Evolutionary conservation across 2,797 vertebrate species (phyloP), one percentile per base, ranked within the genome.

Genomic region (Acridotheres tristis): DNA sequence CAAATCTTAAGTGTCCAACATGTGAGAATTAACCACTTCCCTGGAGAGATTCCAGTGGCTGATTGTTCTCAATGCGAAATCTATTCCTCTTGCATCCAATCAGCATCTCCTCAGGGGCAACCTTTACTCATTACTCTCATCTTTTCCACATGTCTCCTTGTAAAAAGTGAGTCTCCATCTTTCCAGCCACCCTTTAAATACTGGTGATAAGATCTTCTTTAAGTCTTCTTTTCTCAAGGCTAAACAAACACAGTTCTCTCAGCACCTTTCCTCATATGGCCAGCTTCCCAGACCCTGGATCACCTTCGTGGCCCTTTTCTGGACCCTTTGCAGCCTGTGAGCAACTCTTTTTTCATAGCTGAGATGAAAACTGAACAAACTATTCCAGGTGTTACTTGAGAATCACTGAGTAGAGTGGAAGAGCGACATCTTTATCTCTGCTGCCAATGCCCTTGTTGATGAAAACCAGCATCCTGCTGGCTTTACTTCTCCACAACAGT

Each of bases 401-500:
- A 65, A 53, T 19, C 0, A 0, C 26, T 36, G 53, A 54, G 22
- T 12, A 47, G 18, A 53, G 34, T 5, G 4, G 5, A 30, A 78
- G 3, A 78, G 14, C 9, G 22, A 19, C 22, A 12, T 47, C 11
- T 71, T 45, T 19, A 77, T 13, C 45, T 34, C 40, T 72, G 21
- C 19, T 58, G 59, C 29, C 40, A n/a, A 65, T 30, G 40, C 34
- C 66, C 34, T 47, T 36, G 15, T 10, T 53, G 66, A 47, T 47
- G 22, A 47, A 53, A 72, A 53, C 21, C 13, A 79, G 45, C 45
- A 72, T 12, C 45, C 13, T 66, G n/a, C 3, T 40, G 16, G 34
- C 34, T 47, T 58, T 16, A n/a, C 10, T 30, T 0, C 50, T 40
- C 26, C 22, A 58, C 29, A 53, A n/a, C 18, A 53, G 6, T 20